These are phyloP conservation scores for Trochalopteron elliotii DNA, from an alignment of 2,113 vertebrate species.

Conservation along the genomic window DNA sequence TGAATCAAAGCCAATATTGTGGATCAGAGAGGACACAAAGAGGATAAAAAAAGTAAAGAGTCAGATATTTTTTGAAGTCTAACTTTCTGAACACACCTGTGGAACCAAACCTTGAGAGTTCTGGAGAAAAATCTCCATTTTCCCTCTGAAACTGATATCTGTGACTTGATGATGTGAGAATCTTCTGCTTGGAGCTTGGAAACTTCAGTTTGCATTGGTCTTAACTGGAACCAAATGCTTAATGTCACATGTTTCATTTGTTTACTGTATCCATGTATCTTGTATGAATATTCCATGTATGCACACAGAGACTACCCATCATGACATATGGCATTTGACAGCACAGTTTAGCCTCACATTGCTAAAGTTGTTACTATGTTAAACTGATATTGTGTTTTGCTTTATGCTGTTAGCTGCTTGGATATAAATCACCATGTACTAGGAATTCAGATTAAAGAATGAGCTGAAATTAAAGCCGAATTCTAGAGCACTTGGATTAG, in stretches of 20 bases:
- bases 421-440: not conserved
- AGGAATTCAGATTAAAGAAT: not conserved
- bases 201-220: not conserved
- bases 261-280: not conserved
- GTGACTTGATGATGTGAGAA: not conserved
- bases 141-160: not conserved
- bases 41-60: not conserved
- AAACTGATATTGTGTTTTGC: not conserved
- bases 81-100: not conserved
- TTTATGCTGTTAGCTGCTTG: not conserved
- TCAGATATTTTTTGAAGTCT: not conserved
- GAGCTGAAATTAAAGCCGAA: not conserved
- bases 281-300: not conserved
- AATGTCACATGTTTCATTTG: not conserved
- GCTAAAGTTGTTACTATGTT: not conserved
- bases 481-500: not conserved
- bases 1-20: not conserved
- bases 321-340: not conserved
- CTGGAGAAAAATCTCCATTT: not conserved
- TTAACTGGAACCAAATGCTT: not conserved
- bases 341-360: not conserved
- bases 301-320: not conserved
- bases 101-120: not conserved
- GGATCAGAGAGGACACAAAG: not conserved
- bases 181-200: not conserved